Base-by-base conservation (phyloP, 2,888 invertebrate species). In the Dryococelus australis region DNA sequence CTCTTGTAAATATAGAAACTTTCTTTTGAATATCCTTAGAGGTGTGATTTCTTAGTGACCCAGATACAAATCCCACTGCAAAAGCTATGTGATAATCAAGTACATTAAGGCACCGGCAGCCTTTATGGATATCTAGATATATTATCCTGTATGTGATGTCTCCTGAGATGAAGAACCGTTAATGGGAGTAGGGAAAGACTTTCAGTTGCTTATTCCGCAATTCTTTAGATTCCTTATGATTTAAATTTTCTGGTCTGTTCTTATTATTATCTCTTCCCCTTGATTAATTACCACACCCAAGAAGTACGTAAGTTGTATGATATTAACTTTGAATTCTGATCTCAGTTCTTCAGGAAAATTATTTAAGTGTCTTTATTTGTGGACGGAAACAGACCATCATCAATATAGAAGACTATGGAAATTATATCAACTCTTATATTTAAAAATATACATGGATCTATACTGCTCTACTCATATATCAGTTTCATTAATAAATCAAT, bases 401-500 rank as follows among this genome's bases (percentile, higher is more conserved):
- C n/a, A n/a, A 79, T 10, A 79, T 79, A 27, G 13, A 79, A 79
- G n/a, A 27, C 79, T 12, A 79, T 27, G 10, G 9, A 4, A 12
- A 24, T 79, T 26, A 13, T 79, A 12, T 79, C 26, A 26, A 1
- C n/a, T 2, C 79, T 24, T 12, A 6, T 8, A 10, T 27, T 26
- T 4, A 87, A 87, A 91, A 92, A n/a, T 20, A 79, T 10, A 27
- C 79, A 79, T 26, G 79, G 24, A 79, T 79, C 79, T 26, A 10
- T 10, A 79, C 90, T 90, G 87, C 89, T 91, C n/a, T 89, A 88
- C 83, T 90, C 87, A 43, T 87, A 43, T 91, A 90, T 89, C 65
- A 89, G 89, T 53, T 89, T 90, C 6, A 88, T 85, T 12, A 91
- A 85, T 87, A 90, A 91, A 79, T 79, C 47, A 47, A 79, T 20